Evolutionary conservation across 2,113 vertebrate genomes (phyloP).

Genomic region (Pelecanus crispus): DNA sequence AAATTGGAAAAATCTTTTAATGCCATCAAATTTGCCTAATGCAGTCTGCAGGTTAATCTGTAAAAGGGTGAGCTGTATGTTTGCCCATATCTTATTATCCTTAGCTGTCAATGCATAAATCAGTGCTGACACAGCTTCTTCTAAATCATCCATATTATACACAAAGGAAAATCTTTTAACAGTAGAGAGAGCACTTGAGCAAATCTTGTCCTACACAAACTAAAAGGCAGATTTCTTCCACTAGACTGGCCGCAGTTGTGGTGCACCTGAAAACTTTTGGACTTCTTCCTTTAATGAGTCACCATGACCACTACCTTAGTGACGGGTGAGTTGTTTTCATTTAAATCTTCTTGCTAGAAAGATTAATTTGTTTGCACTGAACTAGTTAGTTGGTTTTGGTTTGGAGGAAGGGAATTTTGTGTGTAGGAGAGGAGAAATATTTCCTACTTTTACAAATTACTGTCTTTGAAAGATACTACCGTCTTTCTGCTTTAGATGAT

Average conservation of each 20-base stretch:
- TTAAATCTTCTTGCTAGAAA: neutral
- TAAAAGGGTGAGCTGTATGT: slow-evolving; percentile 79
- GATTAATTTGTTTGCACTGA: neutral
- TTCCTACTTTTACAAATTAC: neutral
- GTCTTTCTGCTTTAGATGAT: neutral
- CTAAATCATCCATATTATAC: slow-evolving; percentile 76
- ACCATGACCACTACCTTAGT: neutral
- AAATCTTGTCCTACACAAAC: slow-evolving; percentile 52
- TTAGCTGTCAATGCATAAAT: slow-evolving; percentile 84
- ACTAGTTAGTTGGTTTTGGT: neutral
- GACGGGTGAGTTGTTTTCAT: slow-evolving; percentile 19
- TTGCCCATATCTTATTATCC: slow-evolving; percentile 83
- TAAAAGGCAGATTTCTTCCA: slow-evolving; percentile 49
- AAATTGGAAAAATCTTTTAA: slow-evolving; percentile 87
- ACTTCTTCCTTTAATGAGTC: neutral
- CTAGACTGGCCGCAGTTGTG: slow-evolving; percentile 8
- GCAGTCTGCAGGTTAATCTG: slow-evolving; percentile 84
- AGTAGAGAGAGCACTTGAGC: slow-evolving; percentile 52
- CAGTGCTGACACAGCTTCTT: slow-evolving; percentile 77
- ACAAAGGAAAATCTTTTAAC: slow-evolving; percentile 66
- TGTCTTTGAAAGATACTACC: neutral
- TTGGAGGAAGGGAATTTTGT: neutral
- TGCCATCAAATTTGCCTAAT: slow-evolving; percentile 89
- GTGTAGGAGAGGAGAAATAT: neutral
- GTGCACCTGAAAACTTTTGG: neutral